phyloP scores from a whole-genome alignment of 2,888 invertebrate genomes.

The Neria commutata region DNA sequence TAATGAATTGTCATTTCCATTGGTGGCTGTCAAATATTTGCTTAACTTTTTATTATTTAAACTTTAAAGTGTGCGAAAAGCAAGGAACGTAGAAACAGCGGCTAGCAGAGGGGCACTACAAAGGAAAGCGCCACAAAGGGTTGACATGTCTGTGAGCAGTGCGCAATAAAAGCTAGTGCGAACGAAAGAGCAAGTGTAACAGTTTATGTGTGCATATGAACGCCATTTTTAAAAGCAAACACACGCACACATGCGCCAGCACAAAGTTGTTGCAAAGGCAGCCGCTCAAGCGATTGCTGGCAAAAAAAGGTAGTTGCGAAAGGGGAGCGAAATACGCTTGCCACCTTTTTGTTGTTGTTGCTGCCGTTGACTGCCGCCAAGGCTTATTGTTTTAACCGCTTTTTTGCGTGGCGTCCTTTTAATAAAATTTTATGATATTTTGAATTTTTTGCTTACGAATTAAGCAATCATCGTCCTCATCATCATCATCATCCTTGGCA shows the following conservation, averaged over 20 bases:
- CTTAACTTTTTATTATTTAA: slow-evolving; percentile 4
- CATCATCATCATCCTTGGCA: not conserved
- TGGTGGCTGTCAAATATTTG: not conserved
- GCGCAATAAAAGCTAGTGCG: not conserved
- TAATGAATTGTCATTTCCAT: slow-evolving; percentile 4
- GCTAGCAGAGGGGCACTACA: not conserved
- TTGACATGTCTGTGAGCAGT: too few species aligned
- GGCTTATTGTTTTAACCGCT: not conserved
- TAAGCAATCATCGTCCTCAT: not conserved
- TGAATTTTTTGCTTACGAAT: not conserved
- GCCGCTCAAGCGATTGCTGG: not conserved
- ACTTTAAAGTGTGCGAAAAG: slow-evolving; percentile 4
- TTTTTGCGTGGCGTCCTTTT: not conserved
- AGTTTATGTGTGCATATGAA: not conserved
- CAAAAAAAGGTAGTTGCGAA: not conserved
- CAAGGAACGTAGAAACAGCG: not conserved
- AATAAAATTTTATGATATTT: not conserved
- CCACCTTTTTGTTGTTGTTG: too few species aligned
- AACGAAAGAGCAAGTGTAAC: not conserved
- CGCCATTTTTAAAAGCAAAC: not conserved
- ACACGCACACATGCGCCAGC: not conserved
- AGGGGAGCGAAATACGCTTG: not conserved
- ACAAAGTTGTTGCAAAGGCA: not conserved
- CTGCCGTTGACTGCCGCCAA: not conserved
- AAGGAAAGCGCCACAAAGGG: too few species aligned